Evolutionary conservation across 2,113 vertebrate genomes (phyloP).

Genomic region (Coptodon rendalli): DNA sequence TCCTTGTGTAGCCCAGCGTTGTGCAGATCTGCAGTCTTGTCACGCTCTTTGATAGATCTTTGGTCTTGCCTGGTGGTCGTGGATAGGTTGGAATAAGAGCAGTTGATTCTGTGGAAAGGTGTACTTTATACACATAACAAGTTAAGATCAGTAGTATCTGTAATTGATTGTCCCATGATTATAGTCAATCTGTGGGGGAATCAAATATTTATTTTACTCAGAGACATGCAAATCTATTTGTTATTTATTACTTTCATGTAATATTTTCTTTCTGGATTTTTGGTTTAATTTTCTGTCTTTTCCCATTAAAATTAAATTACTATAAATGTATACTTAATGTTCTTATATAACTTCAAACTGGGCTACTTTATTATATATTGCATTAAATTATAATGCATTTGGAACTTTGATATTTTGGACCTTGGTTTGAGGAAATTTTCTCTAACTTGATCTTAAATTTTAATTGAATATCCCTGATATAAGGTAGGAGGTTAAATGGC

Average conservation of each 20-base stretch:
- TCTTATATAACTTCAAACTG: neutral
- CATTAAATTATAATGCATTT: neutral
- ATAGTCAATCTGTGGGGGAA: neutral
- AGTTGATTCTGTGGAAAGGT: neutral
- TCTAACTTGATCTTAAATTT: neutral
- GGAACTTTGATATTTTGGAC: neutral
- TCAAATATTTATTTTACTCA: neutral
- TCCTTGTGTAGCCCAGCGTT: neutral
- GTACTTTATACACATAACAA: neutral
- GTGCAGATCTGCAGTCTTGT: neutral
- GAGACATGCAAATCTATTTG: neutral
- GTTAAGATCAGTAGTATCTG: neutral
- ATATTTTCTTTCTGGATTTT: neutral
- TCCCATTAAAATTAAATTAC: neutral
- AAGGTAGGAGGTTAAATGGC: neutral
- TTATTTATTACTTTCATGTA: fast-evolving
- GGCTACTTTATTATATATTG: neutral
- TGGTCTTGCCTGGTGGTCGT: fast-evolving
- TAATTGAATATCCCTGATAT: neutral
- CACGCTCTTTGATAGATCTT: fast-evolving
- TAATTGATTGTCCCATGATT: fast-evolving
- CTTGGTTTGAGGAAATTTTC: neutral
- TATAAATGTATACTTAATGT: neutral
- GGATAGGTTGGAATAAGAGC: neutral
- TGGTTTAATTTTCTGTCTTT: neutral